A percentile compares a stretch with the other conserved stretches of the same genome.
phyloP scores from a whole-genome alignment of 2,113 vertebrate species.

The Tragelaphus scriptus region DNA sequence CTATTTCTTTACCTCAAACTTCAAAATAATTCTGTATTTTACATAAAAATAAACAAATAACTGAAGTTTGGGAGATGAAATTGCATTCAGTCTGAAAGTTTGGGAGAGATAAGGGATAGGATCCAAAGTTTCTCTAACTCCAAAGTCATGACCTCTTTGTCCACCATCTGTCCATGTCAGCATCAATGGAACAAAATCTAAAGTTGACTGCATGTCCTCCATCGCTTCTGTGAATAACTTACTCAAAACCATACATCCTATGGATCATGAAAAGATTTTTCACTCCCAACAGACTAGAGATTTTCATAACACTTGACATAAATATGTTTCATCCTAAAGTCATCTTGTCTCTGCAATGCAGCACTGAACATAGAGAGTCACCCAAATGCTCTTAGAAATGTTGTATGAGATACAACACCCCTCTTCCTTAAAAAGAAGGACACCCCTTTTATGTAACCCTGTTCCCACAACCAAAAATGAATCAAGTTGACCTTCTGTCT shows the following conservation, averaged over 20 bases:
- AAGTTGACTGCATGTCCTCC: neutral
- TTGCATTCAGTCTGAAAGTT: neutral
- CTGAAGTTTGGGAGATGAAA: neutral
- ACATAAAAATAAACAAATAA: neutral
- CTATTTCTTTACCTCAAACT: neutral
- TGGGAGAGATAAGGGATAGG: neutral
- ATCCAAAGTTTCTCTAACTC: neutral
- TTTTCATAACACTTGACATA: neutral
- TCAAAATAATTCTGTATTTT: neutral
- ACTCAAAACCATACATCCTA: neutral
- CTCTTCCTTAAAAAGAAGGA: conserved; percentile 26
- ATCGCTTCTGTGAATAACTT: neutral
- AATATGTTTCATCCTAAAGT: neutral
- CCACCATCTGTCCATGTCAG: neutral
- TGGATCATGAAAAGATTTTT: neutral
- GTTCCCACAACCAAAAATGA: conserved; percentile 30
- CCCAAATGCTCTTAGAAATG: neutral
- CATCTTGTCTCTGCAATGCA: neutral
- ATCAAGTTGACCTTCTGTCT: conserved; percentile 38
- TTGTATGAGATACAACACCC: conserved; percentile 12
- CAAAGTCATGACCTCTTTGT: neutral
- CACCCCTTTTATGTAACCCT: conserved; percentile 41
- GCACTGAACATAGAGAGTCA: neutral
- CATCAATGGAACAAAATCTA: neutral
- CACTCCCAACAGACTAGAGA: neutral